These are phyloP conservation scores for Cossypha niveicapilla DNA, from an alignment of 2,797 vertebrate species.

Conservation along the genomic window DNA sequence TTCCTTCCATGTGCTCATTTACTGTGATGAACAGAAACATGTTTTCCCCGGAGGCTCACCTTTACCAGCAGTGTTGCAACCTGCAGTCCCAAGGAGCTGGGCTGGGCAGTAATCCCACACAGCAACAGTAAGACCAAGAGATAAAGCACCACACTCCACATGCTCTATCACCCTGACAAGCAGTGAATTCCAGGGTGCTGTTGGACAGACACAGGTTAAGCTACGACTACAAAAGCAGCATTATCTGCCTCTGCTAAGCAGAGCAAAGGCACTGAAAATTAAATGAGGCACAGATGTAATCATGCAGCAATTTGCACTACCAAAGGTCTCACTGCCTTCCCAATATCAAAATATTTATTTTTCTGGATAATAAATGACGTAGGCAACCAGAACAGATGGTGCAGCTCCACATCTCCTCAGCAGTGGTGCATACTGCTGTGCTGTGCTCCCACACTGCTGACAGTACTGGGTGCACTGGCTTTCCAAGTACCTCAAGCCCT, in stretches of 20 bases:
- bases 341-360: neutral
- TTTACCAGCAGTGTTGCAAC: neutral
- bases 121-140: neutral
- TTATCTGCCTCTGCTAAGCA: neutral
- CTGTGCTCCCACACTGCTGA: neutral
- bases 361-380: neutral
- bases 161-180: neutral
- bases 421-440: rapidly evolving
- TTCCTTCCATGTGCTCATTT: rapidly evolving
- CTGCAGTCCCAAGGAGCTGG: neutral
- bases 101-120: neutral
- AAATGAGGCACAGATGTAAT: neutral
- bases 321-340: neutral
- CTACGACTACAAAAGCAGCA: neutral
- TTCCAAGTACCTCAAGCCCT: neutral
- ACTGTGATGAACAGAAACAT: neutral
- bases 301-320: neutral
- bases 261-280: neutral
- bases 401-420: neutral
- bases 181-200: neutral
- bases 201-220: neutral
- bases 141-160: neutral
- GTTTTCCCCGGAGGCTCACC: neutral
- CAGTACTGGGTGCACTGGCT: neutral
- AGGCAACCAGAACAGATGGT: neutral